Conservation (phyloP, 2,797 vertebrate genomes). For the Acanthornis magna region DNA sequence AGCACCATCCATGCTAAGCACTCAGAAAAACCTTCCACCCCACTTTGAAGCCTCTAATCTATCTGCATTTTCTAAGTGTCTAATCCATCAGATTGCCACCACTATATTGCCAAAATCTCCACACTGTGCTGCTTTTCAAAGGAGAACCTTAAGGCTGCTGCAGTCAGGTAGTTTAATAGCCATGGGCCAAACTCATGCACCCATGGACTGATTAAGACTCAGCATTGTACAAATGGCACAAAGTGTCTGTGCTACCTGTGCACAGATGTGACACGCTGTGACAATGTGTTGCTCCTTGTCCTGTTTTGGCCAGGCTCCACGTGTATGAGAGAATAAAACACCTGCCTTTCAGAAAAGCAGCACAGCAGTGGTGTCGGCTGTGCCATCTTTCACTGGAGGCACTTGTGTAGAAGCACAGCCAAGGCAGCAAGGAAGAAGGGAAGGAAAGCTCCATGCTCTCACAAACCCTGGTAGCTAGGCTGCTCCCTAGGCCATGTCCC, state of each 20-base stretch:
- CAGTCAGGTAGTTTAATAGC: not conserved
- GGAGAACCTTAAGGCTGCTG: not conserved
- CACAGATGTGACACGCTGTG: not conserved
- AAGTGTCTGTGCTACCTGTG: not conserved
- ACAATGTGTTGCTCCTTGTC: not conserved
- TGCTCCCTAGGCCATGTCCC: not conserved
- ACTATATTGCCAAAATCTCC: not conserved
- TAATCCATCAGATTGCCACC: not conserved
- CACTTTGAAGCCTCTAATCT: not conserved
- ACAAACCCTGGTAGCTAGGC: not conserved
- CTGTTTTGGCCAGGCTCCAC: not conserved
- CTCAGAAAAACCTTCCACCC: not conserved
- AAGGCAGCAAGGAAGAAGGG: not conserved
- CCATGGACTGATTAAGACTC: not conserved
- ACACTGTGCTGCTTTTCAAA: not conserved
- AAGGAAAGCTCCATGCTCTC: not conserved
- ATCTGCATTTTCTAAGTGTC: not conserved
- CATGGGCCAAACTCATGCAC: not conserved
- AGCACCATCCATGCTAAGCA: not conserved
- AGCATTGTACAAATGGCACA: not conserved
- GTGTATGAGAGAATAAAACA: not conserved
- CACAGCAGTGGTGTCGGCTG: not conserved
- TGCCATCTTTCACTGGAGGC: not conserved
- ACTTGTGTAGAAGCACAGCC: not conserved
- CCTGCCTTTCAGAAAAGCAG: not conserved